Evolutionary conservation across 2,113 vertebrate genomes (phyloP).

Genomic region (Pycnonotus jocosus): DNA sequence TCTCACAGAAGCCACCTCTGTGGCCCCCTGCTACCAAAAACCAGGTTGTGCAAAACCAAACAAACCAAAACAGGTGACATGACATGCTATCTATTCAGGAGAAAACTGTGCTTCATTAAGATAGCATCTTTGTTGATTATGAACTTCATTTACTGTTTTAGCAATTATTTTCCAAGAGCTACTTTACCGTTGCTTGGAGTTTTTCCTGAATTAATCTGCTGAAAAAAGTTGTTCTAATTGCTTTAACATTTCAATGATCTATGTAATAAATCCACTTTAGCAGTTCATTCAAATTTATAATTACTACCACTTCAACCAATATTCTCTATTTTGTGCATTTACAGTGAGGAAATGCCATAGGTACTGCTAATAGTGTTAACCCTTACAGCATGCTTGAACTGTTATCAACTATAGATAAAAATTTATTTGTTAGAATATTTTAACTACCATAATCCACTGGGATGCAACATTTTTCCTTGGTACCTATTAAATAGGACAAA

Average conservation of each 20-base stretch:
- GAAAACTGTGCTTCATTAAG: conserved; percentile 13
- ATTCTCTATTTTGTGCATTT: neutral
- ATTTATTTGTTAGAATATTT: neutral
- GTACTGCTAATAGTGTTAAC: neutral
- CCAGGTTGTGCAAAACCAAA: neutral
- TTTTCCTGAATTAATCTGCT: conserved; percentile 1
- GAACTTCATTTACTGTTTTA: neutral
- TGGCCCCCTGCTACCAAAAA: neutral
- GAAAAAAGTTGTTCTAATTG: conserved; percentile 10
- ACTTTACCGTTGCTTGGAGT: neutral
- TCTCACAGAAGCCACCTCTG: neutral
- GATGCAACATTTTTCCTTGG: neutral
- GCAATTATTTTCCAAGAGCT: conserved; percentile 38
- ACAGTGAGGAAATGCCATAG: neutral
- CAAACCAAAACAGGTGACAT: neutral
- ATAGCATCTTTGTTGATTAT: conserved; percentile 12
- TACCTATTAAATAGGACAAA: neutral
- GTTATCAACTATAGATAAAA: neutral
- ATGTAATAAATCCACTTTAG: neutral
- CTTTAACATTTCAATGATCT: conserved; percentile 3
- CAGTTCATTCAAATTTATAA: conserved; percentile 31
- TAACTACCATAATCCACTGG: neutral
- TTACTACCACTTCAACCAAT: conserved; percentile 1
- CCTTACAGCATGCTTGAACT: neutral
- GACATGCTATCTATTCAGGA: neutral